Evolutionary conservation across 2,797 vertebrate genomes (phyloP), one percentile per base, ranked within the genome.

Genomic region (Rhynchonycteris naso): DNA sequence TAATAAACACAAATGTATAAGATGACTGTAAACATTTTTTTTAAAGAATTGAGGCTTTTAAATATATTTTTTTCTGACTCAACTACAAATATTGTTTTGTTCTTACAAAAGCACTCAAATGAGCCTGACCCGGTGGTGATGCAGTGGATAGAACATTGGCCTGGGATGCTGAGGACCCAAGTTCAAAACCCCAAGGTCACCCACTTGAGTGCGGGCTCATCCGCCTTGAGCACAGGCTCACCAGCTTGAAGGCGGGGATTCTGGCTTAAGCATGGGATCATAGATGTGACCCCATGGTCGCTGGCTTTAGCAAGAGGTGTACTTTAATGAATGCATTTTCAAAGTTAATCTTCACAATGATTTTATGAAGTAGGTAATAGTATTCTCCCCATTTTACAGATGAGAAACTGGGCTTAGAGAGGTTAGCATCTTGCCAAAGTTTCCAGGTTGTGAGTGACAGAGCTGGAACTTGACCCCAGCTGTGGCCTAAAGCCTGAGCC

Each of bases 41-140:
- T 66, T 2, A 84, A 96, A 91, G 63, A 38, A 89, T 35, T 92
- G 91, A 56, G 35, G 22, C 4, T 91, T 86, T 61, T 63, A 71
- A 52, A 69, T n/a, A 50, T 58, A 58, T 61, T 52, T 88, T 82
- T 56, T 74, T 33, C 69, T 84, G 3, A 9, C 16, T 90, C 69
- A 7, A 58, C 5, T 21, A 1, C 22, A 30, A 78, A 28, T 24
- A 52, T 59, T 26, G 65, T 83, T 86, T 66, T 79, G 74, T 35
- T 79, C 21, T 79, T 35, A 79, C 13, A 58, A 58, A 79, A 79
- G 21, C n/a, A 35, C 7, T 58, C 52, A 58, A 58, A 11, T 21
- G 30, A 68, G 43, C 43, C 43, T 43, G 43, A 43, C 38, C 38
- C 38, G 38, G 38, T 43, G 38, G 38, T 43, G 38, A 7, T 43